Percentiles rank a stretch among this genome's conserved stretches.
phyloP scores from a whole-genome alignment of 2,797 vertebrate species.

The Micromesistius poutassou region DNA sequence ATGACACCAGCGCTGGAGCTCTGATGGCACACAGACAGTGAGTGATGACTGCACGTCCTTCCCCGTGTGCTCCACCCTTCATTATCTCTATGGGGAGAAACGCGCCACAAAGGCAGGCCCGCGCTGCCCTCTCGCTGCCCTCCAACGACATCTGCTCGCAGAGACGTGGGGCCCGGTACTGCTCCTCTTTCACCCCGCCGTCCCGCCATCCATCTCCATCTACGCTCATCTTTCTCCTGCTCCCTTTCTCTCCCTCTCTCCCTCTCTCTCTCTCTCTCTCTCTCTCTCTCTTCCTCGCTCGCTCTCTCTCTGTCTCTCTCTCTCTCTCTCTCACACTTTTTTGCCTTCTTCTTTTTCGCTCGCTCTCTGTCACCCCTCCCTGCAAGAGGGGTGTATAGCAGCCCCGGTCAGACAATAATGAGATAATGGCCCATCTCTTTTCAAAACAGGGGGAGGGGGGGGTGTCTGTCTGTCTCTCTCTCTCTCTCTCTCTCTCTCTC shows the following conservation, averaged over 20 bases:
- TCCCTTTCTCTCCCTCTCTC: slow-evolving; percentile 56
- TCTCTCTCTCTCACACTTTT: slow-evolving; percentile 9
- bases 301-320: slow-evolving; percentile 24
- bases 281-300: not conserved
- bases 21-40: slow-evolving; percentile 91
- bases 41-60: slow-evolving; percentile 86
- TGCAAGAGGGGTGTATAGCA: slow-evolving; percentile 50
- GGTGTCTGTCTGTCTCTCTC: slow-evolving; percentile 23
- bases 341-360: slow-evolving; percentile 37
- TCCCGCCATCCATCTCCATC: slow-evolving; percentile 75
- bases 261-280: slow-evolving; percentile 1
- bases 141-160: slow-evolving; percentile 77
- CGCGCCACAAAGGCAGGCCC: slow-evolving; percentile 67
- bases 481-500: not conserved
- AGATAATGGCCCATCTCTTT: slow-evolving; percentile 71
- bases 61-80: slow-evolving; percentile 85
- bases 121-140: slow-evolving; percentile 79
- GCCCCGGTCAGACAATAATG: slow-evolving; percentile 66
- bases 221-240: slow-evolving; percentile 55
- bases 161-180: slow-evolving; percentile 56
- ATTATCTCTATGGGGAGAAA: slow-evolving; percentile 82
- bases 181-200: slow-evolving; percentile 71
- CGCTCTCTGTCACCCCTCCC: slow-evolving; percentile 58
- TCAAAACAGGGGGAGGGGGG: slow-evolving; percentile 48
- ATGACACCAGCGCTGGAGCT: slow-evolving; percentile 84